phyloP scores from a whole-genome alignment of 1,140 invertebrate species.

The Heliconius hermathena region DNA sequence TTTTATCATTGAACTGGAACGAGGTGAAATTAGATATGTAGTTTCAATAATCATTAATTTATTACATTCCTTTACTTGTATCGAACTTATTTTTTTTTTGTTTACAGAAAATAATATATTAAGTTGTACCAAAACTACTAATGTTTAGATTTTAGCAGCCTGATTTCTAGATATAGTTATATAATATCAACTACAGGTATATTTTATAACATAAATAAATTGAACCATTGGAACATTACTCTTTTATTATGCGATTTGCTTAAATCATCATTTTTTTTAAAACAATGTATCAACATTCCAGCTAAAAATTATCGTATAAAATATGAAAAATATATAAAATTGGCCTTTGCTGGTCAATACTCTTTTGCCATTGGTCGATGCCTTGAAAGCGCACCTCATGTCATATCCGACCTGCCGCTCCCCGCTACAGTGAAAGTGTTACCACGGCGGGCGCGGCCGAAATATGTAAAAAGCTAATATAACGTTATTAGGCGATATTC shows the following conservation, averaged over 20 bases:
- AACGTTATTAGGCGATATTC: background rate
- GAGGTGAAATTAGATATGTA: background rate
- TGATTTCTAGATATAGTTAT: background rate
- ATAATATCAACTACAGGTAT: background rate
- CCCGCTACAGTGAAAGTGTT: slow-evolving; percentile 10
- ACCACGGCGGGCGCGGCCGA: background rate
- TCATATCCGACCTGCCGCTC: background rate
- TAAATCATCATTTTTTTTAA: too few relatives aligned
- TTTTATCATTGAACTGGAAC: background rate
- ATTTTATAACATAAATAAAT: background rate
- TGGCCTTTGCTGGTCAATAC: background rate
- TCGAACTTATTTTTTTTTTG: too few relatives aligned
- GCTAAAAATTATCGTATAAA: background rate
- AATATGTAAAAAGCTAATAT: background rate
- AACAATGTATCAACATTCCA: too few relatives aligned
- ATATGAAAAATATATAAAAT: background rate
- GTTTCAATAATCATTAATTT: background rate
- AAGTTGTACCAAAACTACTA: too few relatives aligned
- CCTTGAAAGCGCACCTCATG: slow-evolving; percentile 4
- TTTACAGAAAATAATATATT: too few relatives aligned
- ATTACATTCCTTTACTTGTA: background rate
- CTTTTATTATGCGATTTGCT: too few relatives aligned
- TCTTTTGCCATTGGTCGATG: background rate
- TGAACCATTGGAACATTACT: too few relatives aligned
- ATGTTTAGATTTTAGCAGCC: too few relatives aligned